Evolutionary conservation across 2,113 vertebrate genomes (phyloP).

Genomic region (Gallinago undulata): DNA sequence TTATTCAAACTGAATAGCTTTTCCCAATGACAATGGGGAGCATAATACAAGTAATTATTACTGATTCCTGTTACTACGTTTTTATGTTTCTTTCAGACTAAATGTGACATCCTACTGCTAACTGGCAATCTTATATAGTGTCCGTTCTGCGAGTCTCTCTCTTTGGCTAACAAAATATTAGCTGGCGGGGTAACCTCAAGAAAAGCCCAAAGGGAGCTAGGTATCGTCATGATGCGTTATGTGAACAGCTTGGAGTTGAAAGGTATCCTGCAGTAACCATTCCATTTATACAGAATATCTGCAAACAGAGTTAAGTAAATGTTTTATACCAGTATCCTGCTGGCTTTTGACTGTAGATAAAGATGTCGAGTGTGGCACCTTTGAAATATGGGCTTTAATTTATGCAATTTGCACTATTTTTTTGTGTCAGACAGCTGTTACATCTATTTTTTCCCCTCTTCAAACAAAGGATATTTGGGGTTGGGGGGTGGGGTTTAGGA

Average conservation of each 20-base stretch:
- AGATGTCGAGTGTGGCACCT: constrained; percentile 38
- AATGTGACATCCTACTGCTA: constrained; percentile 58
- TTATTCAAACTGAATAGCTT: neutral
- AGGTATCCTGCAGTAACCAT: constrained; percentile 72
- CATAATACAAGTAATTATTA: constrained; percentile 58
- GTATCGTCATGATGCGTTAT: constrained; percentile 62
- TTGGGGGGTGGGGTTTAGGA: neutral
- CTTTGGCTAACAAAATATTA: constrained; percentile 69
- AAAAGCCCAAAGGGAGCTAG: constrained; percentile 69
- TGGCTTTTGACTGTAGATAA: constrained; percentile 69
- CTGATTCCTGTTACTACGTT: constrained; percentile 30
- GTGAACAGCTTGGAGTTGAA: constrained; percentile 74
- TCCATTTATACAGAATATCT: constrained; percentile 72
- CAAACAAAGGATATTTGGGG: constrained; percentile 15
- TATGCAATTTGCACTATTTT: constrained; percentile 63
- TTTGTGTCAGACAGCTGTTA: constrained; percentile 66
- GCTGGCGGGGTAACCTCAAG: constrained; percentile 66
- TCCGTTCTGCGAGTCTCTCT: constrained; percentile 58
- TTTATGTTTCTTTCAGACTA: constrained; percentile 50
- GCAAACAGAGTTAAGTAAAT: constrained; percentile 69
- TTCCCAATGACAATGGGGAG: constrained; percentile 32
- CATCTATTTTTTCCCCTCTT: constrained; percentile 10
- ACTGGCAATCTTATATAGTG: constrained; percentile 56
- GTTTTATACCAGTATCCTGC: constrained; percentile 70
- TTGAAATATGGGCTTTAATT: constrained; percentile 69